phyloP scores from a whole-genome alignment of 2,888 invertebrate genomes.

The Tetragonula carbonaria region DNA sequence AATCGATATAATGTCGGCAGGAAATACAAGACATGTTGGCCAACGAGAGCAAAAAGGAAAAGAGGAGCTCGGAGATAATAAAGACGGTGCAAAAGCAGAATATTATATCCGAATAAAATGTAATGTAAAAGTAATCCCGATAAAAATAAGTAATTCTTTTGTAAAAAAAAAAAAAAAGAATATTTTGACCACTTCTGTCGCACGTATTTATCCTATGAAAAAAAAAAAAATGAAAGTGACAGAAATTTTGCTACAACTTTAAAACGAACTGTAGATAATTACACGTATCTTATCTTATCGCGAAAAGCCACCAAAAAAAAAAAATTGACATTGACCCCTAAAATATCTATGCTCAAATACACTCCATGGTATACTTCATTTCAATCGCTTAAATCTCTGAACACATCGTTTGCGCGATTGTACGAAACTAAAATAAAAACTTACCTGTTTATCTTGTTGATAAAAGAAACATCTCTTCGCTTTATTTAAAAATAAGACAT shows the following conservation, averaged over 20 bases:
- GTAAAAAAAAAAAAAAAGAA: neutral
- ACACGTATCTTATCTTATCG: constrained; percentile 44
- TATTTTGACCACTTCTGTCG: neutral
- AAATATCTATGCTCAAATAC: neutral
- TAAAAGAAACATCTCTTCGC: neutral
- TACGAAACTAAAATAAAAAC: neutral
- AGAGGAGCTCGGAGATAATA: neutral
- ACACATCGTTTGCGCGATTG: no score
- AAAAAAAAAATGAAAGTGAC: neutral
- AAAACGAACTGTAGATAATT: neutral
- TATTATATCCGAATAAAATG: no score
- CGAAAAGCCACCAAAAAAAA: no score
- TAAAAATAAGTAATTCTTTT: neutral
- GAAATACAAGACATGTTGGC: constrained; percentile 62
- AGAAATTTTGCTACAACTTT: neutral
- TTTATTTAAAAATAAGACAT: neutral
- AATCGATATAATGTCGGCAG: constrained; percentile 28
- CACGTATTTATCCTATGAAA: neutral
- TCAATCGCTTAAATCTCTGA: neutral
- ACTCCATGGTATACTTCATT: neutral
- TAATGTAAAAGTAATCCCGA: neutral
- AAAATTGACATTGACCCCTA: neutral
- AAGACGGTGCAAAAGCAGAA: neutral
- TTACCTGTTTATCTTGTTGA: neutral
- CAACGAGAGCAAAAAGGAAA: neutral